Conservation (phyloP, 2,888 invertebrate genomes). For the Caenorhabditis parvicauda region DNA sequence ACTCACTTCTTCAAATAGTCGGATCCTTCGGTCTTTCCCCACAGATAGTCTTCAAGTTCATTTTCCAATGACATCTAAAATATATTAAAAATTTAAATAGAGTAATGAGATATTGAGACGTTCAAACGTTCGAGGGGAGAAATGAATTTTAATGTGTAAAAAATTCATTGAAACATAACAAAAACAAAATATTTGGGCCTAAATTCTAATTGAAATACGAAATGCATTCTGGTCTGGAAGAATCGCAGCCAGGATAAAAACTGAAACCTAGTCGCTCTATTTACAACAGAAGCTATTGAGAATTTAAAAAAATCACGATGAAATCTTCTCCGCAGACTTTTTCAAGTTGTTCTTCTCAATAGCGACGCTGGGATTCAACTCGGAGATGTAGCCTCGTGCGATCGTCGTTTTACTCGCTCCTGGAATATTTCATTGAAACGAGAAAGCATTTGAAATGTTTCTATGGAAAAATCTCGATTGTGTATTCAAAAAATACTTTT, state of each 20-base stretch:
- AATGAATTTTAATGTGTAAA: too few species aligned
- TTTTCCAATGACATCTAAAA: slow-evolving; percentile 28
- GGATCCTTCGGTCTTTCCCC: slow-evolving; percentile 47
- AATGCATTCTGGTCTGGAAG: slow-evolving; percentile 3
- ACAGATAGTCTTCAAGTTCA: slow-evolving; percentile 54
- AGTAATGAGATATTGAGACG: neutral
- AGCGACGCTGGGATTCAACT: slow-evolving; percentile 26
- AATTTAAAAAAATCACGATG: too few species aligned
- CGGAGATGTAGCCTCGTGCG: slow-evolving; percentile 51
- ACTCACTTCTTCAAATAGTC: slow-evolving; percentile 40
- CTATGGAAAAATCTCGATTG: too few species aligned
- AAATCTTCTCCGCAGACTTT: slow-evolving; percentile 33
- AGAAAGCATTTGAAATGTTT: too few species aligned
- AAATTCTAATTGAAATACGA: neutral
- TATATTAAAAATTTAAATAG: neutral
- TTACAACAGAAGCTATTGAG: neutral
- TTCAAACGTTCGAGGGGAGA: too few species aligned
- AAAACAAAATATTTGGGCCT: neutral
- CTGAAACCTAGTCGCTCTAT: neutral
- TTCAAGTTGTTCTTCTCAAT: slow-evolving; percentile 40
- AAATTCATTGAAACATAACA: slow-evolving; percentile 3
- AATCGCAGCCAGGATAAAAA: neutral
- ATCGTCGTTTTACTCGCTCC: slow-evolving; percentile 38
- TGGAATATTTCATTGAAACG: too few species aligned
- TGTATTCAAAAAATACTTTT: too few species aligned